Evolutionary conservation across 2,113 vertebrate genomes (phyloP).

Genomic region (Rhadina sibilatrix): DNA sequence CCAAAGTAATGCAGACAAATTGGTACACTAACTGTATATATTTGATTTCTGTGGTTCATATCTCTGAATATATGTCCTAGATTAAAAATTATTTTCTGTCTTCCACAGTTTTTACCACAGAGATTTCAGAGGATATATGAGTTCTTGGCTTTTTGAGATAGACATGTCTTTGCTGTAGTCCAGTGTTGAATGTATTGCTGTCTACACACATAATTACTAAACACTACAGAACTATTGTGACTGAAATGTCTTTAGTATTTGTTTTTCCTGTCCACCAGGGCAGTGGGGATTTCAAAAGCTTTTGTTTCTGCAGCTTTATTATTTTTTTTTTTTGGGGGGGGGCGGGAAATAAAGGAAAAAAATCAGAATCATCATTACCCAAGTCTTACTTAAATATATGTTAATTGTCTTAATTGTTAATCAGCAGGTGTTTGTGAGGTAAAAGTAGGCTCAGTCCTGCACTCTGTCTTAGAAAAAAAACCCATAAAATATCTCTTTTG

Average conservation of each 20-base stretch:
- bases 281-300: neutral
- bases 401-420: neutral
- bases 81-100: neutral
- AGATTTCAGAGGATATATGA: neutral
- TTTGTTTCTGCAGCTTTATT: neutral
- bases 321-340: neutral
- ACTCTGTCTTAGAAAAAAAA: neutral
- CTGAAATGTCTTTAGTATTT: neutral
- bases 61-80: neutral
- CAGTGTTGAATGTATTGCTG: neutral
- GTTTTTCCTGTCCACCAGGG: neutral
- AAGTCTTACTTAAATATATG: neutral
- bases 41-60: neutral
- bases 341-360: neutral
- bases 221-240: neutral
- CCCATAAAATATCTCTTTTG: neutral
- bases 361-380: neutral
- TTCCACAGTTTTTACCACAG: neutral
- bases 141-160: neutral
- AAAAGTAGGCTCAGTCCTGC: neutral
- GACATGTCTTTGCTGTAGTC: neutral
- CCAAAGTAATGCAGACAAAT: neutral
- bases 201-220: neutral
- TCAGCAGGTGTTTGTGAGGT: neutral
- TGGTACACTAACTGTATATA: rapidly evolving